phyloP scores from a whole-genome alignment of 2,113 vertebrate species.

The Meles meles region DNA sequence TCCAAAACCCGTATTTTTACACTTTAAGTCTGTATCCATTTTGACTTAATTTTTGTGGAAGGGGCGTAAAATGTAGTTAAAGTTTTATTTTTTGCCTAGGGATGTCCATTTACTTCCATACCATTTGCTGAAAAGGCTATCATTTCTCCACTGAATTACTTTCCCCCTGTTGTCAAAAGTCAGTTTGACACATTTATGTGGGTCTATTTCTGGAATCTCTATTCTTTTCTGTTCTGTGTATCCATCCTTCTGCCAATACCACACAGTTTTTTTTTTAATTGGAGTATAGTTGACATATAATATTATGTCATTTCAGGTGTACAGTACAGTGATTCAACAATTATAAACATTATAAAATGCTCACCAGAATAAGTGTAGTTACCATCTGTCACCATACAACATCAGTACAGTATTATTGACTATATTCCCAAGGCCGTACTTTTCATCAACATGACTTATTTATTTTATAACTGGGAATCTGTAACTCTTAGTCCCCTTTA shows the following conservation, averaged over 20 bases:
- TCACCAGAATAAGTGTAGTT: no score
- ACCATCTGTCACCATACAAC: no score
- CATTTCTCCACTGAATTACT: not conserved
- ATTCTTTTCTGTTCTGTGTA: not conserved
- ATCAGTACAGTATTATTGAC: no score
- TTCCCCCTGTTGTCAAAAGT: not conserved
- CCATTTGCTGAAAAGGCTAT: not conserved
- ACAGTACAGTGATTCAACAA: no score
- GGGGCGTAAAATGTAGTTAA: not conserved
- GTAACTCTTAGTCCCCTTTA: no score
- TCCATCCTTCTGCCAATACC: not conserved
- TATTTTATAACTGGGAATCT: no score
- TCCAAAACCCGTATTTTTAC: not conserved
- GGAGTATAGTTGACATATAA: no score
- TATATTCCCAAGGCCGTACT: no score
- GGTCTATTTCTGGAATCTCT: not conserved
- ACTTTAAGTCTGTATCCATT: not conserved
- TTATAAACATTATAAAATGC: no score
- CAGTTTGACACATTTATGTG: not conserved
- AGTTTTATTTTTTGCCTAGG: not conserved
- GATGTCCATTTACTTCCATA: not conserved
- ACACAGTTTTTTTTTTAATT: not conserved
- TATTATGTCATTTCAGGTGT: no score
- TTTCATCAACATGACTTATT: no score
- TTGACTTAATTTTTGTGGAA: constrained; percentile 5